Base-by-base conservation (phyloP, 2,113 vertebrate species). In the Grallaria varia region DNA sequence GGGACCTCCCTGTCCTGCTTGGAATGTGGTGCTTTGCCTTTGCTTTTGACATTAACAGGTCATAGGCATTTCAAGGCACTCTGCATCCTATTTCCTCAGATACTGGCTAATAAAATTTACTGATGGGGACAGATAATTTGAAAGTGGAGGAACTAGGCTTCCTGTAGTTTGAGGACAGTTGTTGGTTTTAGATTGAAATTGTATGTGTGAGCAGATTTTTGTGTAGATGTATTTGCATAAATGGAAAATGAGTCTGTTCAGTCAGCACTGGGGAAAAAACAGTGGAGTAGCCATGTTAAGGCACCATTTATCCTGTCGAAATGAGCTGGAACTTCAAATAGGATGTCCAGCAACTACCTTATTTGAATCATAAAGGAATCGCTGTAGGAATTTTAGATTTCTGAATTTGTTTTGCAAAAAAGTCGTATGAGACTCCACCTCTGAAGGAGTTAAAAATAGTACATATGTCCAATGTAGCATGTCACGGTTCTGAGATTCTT, bases 1-100 rank as follows among this genome's bases (percentile, higher is more conserved):
- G 79, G 63, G 42, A 69, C 77, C 20, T 80, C 1, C 3, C 14
- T 0, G 0, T 55, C 39, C 49, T 19, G 6, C 0, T 0, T 90
- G 67, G 55, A 89, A 71, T 3, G 10, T 56, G 42, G 50, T 91
- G 20, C 35, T 44, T 89, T 49, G 52, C 24, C 30, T 78, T 86
- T 85, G 77, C 25, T 84, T 74, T 81, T 84, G 49, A 7, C 5
- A 2, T 44, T 81, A n/a, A 28, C 12, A 12, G 0, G 3, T 53
- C 37, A 31, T 62, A 28, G 52, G 68, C 68, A 40, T 72, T 81
- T 84, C 60, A 78, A 84, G 76, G 64, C 23, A 8, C 72, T 87
- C 44, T 53, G 30, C 55, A 23, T 77, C 20, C 25, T 62, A 2
- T 64, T 93, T 87, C n/a, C 56, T 74, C 39, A 22, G 30, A 20